Conservation (phyloP, 2,113 vertebrate genomes). For the Nibea coibor region DNA sequence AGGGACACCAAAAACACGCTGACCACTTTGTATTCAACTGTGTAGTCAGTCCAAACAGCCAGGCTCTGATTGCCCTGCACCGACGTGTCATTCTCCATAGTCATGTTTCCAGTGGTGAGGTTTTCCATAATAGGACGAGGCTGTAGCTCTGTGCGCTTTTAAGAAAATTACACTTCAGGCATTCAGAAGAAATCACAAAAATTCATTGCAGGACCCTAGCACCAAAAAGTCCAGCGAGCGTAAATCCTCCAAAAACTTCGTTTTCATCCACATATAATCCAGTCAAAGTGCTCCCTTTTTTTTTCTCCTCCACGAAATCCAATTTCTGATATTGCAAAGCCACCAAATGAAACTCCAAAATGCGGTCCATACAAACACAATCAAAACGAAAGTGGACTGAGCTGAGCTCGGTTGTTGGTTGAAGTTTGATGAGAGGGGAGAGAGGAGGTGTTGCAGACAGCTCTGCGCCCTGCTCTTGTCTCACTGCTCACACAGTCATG, state of each 20-base stretch:
- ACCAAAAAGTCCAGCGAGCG: constrained; percentile 1
- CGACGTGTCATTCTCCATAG: constrained; percentile 88
- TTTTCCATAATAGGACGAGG: constrained; percentile 63
- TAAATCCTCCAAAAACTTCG: constrained; percentile 41
- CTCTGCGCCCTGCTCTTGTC: constrained; percentile 50
- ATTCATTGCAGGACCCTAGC: background rate
- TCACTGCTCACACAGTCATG: constrained; percentile 44
- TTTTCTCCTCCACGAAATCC: constrained; percentile 16
- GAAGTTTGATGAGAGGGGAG: constrained; percentile 57
- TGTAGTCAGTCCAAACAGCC: constrained; percentile 83
- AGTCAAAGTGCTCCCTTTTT: background rate
- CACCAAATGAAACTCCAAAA: constrained; percentile 11
- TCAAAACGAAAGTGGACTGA: background rate
- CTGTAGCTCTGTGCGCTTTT: constrained; percentile 17
- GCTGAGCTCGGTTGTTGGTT: background rate
- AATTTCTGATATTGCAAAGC: background rate
- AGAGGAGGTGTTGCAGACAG: constrained; percentile 42
- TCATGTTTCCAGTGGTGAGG: constrained; percentile 66
- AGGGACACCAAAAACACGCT: constrained; percentile 90
- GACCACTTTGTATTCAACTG: constrained; percentile 90
- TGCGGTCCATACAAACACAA: background rate
- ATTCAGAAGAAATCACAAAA: constrained; percentile 9
- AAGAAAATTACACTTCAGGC: background rate
- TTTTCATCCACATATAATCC: constrained; percentile 41
- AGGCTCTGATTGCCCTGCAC: constrained; percentile 84